Base-by-base conservation (phyloP, 2,888 invertebrate species). In the Xestia ashworthii region DNA sequence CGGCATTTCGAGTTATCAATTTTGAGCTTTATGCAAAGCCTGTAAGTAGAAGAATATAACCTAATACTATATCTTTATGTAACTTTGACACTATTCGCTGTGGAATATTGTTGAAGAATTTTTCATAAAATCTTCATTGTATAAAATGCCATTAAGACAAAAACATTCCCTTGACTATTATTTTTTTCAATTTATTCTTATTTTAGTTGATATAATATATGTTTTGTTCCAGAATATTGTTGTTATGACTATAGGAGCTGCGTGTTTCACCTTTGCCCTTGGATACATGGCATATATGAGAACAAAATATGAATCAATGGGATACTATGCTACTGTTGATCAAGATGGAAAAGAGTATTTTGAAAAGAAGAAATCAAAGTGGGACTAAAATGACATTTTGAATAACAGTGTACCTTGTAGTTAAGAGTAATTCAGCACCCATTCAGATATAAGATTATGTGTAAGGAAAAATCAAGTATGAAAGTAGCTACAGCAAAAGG, bases 1-100 rank as follows among this genome's bases (percentile, higher is more conserved):
- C 97, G 87, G 97, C 98, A 50, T 99, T 99, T 93, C 97, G 98
- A 91, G 97, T 98, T 48, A 96, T 99, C 0, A 99, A 99, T 95
- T 99, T 98, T 95, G 99, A 99, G 95, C 96, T 99, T 2, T 99
- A 99, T 93, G 97, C 98, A 0, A 98, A 98, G 95, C 99, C 99
- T 81, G 99, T 99, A 97, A 97, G 98, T 96, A n/a, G n/a, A 70
- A 25, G 41, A 58, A 16, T 76, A 48, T 74, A 74, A 80, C 71
- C 71, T 74, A 22, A 19, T 4, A 70, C 19, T 25, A 60, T 55
- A n/a, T n/a, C 0, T 85, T 85, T 85, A 85, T 64, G 50, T 85
- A 85, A 84, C 25, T 58, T n/a, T 16, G 16, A 19, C 53, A 71
- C 32, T 64, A 46, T 64, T 64, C 11, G n/a, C 9, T 41, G 5